Evolutionary conservation across 2,888 invertebrate species (phyloP), one percentile per base, ranked within the genome.

Genomic region (Cheilosia grossa): DNA sequence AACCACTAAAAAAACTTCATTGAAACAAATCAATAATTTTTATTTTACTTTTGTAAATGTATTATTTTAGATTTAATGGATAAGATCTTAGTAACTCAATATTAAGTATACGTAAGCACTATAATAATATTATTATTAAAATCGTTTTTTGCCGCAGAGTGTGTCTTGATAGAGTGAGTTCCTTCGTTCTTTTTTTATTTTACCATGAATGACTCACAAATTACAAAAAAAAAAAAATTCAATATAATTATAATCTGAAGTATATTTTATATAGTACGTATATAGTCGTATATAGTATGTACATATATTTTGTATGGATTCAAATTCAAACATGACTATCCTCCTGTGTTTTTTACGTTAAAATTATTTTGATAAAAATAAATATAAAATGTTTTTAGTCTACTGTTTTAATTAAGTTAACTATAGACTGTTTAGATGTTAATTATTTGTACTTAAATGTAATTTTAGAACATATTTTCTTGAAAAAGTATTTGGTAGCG

Each of bases 351-450:
- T 27, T 27, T 63, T 67, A 63, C 17, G n/a, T 7, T 2, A 44
- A n/a, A 44, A 10, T 33, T 37, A 13, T 13, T 37, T 13, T 37
- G 1, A 2, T 13, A 4, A 13, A 37, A 37, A 33, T 33, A 10
- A 10, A 10, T 10, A 33, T 10, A 13, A 3, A 37, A 13, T 1
- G 13, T 21, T 44, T 44, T 54, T 30, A 37, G 13, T 1, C 33
- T 33, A 70, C 13, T 30, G 10, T 6, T 37, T 42, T 17, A 49
- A 66, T 66, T n/a, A 66, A 73, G 69, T 56, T 73, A 73, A 73
- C 51, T 73, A 69, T 79, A 44, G 83, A 83, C 83, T 83, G 80
- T 80, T 30, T 80, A 83, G 80, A 54, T 54, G 47, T 64, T 54
- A 80, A 66, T 70, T 49, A 53, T 59, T 70, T 80, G 83, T 63